These are phyloP conservation scores for Pachliopta kotzebuea DNA, from an alignment of 2,888 invertebrate genomes.

Conservation along the genomic window DNA sequence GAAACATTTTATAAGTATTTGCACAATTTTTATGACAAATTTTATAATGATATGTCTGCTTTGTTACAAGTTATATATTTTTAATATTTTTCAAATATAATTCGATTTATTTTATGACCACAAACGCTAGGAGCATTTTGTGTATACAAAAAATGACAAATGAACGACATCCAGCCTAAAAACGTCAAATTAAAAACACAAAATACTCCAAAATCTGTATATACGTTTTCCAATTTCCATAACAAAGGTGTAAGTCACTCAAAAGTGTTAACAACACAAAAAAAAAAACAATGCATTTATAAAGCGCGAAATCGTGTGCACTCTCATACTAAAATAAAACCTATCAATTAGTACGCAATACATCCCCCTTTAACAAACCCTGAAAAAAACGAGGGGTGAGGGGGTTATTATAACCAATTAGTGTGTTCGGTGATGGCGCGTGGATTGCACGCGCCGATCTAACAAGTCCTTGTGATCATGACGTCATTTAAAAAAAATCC, in stretches of 20 bases:
- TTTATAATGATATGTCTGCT: too few relatives aligned
- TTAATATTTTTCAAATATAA: too few relatives aligned
- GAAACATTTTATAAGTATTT: too few relatives aligned
- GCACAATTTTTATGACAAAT: too few relatives aligned
- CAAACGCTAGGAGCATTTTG: background rate
- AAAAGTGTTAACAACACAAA: slow-evolving; percentile 14
- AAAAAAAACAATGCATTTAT: slow-evolving; percentile 21
- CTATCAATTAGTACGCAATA: slow-evolving; percentile 30
- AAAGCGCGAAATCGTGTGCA: slow-evolving; percentile 19
- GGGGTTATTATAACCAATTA: slow-evolving; percentile 68
- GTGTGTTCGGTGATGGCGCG: slow-evolving; percentile 52
- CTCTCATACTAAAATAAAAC: slow-evolving; percentile 33
- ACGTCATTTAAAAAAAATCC: slow-evolving; percentile 42
- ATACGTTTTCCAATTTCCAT: background rate
- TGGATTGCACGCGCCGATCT: slow-evolving; percentile 58
- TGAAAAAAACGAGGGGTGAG: slow-evolving; percentile 34
- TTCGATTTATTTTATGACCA: too few relatives aligned
- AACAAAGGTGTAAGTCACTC: background rate
- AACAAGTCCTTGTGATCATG: slow-evolving; percentile 57
- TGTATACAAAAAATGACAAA: background rate
- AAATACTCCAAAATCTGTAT: background rate
- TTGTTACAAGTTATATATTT: too few relatives aligned
- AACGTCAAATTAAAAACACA: background rate
- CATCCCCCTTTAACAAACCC: slow-evolving; percentile 16
- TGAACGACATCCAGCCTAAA: background rate